Evolutionary conservation across 1,140 invertebrate genomes (phyloP).

Genomic region (Drosophila willistoni): DNA sequence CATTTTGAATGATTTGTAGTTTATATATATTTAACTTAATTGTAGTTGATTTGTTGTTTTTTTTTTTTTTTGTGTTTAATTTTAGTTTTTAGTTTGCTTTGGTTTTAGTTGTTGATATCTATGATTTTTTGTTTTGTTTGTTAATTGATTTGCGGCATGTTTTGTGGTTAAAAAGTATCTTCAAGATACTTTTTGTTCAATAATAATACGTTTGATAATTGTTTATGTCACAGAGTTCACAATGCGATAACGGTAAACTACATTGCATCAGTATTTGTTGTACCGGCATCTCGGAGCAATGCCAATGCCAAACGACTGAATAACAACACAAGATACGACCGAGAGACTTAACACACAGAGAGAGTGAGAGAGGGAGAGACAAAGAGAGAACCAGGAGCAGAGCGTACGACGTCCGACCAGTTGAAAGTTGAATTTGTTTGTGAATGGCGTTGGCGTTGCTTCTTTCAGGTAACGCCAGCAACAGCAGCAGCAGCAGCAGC

Average conservation of each 20-base stretch:
- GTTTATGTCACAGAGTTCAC: constrained; percentile 20
- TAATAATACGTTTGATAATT: constrained; percentile 15
- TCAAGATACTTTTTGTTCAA: constrained; percentile 1
- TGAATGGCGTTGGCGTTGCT: constrained; percentile 48
- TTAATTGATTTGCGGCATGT: constrained; percentile 12
- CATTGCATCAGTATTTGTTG: constrained; percentile 37
- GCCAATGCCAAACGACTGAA: constrained; percentile 67
- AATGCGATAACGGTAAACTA: constrained; percentile 17
- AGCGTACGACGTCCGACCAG: constrained; percentile 59
- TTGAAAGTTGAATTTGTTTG: constrained; percentile 70
- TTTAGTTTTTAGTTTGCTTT: constrained; percentile 18
- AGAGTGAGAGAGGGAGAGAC: constrained; percentile 10
- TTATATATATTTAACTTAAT: constrained; percentile 5
- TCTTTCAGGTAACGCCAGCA: constrained; percentile 41
- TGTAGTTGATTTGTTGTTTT: background rate
- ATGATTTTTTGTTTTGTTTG: background rate
- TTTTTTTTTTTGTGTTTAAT: constrained; percentile 32
- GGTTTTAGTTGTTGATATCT: background rate
- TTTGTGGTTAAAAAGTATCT: constrained; percentile 15
- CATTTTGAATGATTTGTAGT: constrained; percentile 21
- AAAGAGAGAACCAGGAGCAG: background rate
- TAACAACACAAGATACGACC: constrained; percentile 2
- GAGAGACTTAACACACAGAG: background rate
- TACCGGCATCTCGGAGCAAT: constrained; percentile 72
- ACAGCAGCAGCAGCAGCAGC: constrained; percentile 27